These are phyloP conservation scores for Myocastor coypus DNA, from an alignment of 2,113 vertebrate species.

Conservation along the genomic window DNA sequence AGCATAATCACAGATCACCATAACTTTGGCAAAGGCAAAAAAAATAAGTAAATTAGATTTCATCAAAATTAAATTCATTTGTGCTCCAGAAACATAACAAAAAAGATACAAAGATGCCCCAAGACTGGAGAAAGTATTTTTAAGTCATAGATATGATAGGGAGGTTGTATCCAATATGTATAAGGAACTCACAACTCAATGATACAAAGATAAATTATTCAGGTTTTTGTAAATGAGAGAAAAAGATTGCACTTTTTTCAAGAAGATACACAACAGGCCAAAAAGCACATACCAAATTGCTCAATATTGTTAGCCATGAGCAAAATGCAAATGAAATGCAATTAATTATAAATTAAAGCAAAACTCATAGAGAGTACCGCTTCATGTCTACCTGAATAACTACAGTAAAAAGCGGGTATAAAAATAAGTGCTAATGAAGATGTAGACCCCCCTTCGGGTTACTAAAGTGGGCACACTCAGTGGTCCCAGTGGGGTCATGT, in stretches of 20 bases:
- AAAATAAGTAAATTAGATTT: not conserved
- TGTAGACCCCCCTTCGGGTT: not conserved
- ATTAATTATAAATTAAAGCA: not conserved
- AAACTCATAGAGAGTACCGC: not conserved
- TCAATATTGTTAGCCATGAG: not conserved
- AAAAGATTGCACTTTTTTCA: not conserved
- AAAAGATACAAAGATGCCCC: not conserved
- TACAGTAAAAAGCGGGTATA: not conserved
- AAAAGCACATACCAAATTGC: not conserved
- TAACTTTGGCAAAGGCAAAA: not conserved
- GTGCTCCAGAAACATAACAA: not conserved
- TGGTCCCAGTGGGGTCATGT: not conserved
- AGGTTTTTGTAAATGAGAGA: not conserved
- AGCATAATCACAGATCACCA: not conserved
- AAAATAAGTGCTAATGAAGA: not conserved
- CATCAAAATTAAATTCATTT: slow-evolving; percentile 19
- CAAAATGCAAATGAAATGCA: not conserved
- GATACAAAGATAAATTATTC: not conserved
- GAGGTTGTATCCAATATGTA: not conserved
- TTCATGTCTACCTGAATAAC: not conserved
- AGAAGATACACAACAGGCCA: not conserved
- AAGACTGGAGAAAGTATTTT: not conserved
- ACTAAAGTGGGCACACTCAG: not conserved
- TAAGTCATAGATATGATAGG: not conserved
- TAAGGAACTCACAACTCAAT: not conserved